Percentiles rank a stretch among this genome's conserved stretches.
These are phyloP conservation scores for Trichopria drosophilae DNA, from an alignment of 2,888 invertebrate species.

Conservation along the genomic window DNA sequence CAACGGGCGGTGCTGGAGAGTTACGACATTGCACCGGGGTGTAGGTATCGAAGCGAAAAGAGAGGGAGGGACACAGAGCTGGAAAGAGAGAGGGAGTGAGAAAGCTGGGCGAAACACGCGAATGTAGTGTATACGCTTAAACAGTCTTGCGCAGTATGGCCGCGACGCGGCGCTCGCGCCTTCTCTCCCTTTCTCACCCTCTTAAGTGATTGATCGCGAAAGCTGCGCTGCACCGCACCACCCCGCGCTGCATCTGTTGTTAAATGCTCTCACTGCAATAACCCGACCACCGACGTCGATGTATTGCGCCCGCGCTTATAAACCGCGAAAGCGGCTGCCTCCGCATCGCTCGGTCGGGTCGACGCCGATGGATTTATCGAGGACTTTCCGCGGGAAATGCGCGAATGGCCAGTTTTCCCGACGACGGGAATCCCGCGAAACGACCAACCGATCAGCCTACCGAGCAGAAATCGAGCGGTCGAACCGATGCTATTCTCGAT, in stretches of 20 bases:
- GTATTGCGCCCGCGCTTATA: too few species aligned
- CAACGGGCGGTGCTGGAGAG: constrained; percentile 38
- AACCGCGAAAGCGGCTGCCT: too few species aligned
- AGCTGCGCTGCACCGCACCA: constrained; percentile 35
- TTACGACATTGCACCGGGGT: constrained; percentile 42
- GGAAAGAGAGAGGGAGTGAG: background rate
- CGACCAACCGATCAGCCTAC: too few species aligned
- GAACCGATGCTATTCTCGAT: too few species aligned
- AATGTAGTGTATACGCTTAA: constrained; percentile 25
- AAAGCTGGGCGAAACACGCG: constrained; percentile 16
- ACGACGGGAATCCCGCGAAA: background rate
- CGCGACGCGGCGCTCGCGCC: constrained; percentile 29
- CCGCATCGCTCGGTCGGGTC: too few species aligned
- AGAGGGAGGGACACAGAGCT: constrained; percentile 5
- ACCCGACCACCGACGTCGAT: background rate
- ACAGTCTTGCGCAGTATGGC: constrained; percentile 44
- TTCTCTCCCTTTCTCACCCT: constrained; percentile 34
- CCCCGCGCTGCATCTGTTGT: constrained; percentile 36
- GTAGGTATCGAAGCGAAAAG: background rate
- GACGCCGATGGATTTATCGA: too few species aligned
- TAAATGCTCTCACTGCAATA: constrained; percentile 29
- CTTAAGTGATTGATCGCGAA: constrained; percentile 44
- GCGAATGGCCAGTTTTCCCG: background rate
- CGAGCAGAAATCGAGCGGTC: too few species aligned
- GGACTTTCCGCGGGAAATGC: too few species aligned